phyloP scores from a whole-genome alignment of 2,113 vertebrate genomes.

The Macquaria ambigua region DNA sequence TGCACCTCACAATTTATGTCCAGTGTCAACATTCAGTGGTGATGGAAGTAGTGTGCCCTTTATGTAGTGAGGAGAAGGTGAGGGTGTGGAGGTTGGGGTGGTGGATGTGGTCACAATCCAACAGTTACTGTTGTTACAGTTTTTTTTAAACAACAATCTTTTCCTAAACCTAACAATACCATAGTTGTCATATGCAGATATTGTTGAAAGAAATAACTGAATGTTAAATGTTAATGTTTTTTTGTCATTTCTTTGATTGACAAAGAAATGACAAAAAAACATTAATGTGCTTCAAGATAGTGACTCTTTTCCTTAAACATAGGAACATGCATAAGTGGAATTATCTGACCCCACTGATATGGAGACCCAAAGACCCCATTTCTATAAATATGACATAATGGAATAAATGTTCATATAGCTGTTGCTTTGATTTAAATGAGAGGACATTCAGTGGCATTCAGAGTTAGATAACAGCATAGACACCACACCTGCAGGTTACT shows the following conservation, averaged over 20 bases:
- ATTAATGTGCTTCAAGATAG: not conserved
- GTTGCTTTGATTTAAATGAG: not conserved
- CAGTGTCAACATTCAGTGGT: not conserved
- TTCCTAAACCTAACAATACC: too few species aligned
- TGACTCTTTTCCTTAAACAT: too few species aligned
- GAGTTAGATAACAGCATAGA: not conserved
- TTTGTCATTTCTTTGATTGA: not conserved
- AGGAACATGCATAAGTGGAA: not conserved
- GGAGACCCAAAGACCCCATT: not conserved
- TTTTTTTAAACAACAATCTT: too few species aligned
- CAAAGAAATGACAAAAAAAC: too few species aligned
- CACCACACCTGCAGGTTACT: not conserved
- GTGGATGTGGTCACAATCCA: too few species aligned
- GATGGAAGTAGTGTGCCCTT: not conserved
- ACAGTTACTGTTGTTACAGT: too few species aligned
- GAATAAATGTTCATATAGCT: not conserved
- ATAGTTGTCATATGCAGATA: too few species aligned
- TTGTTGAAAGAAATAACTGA: not conserved
- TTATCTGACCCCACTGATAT: not conserved
- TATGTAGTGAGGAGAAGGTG: not conserved
- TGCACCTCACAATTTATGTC: not conserved
- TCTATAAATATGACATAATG: not conserved
- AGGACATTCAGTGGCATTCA: not conserved
- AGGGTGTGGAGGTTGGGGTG: not conserved
- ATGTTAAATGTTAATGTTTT: not conserved